A percentile compares a stretch with the other conserved stretches of the same genome.
These are phyloP conservation scores for Molothrus aeneus DNA, from an alignment of 2,797 vertebrate species.

Conservation along the genomic window DNA sequence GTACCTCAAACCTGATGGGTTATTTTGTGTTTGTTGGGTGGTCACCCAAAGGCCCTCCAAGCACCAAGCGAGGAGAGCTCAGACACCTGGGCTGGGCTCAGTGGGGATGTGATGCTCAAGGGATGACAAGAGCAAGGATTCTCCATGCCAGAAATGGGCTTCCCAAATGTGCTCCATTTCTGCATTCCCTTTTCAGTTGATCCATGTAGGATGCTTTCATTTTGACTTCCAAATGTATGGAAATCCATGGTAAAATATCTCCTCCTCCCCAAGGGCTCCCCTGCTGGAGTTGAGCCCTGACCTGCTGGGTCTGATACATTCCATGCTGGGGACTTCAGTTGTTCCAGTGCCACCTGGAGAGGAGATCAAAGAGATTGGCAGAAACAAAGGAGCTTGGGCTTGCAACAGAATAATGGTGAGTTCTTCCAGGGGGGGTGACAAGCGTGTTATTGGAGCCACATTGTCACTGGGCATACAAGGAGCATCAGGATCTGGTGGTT, in stretches of 20 bases:
- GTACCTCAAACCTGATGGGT: background rate
- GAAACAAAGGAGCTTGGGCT: background rate
- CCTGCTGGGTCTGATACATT: background rate
- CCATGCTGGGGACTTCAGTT: background rate
- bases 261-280: background rate
- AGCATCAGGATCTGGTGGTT: background rate
- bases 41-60: background rate
- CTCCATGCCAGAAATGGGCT: background rate
- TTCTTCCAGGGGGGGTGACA: background rate
- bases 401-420: background rate
- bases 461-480: background rate
- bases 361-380: background rate
- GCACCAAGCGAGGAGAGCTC: rapidly evolving
- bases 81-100: background rate
- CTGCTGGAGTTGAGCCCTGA: background rate
- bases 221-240: background rate
- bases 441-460: background rate
- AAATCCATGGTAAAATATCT: background rate
- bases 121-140: background rate
- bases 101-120: background rate
- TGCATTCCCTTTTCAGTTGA: background rate
- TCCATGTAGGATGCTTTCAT: background rate
- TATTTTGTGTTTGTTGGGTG: background rate
- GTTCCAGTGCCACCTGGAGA: background rate
- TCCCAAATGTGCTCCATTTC: background rate